Evolutionary conservation across 2,888 invertebrate genomes (phyloP).

Genomic region (Pachydiplax longipennis): DNA sequence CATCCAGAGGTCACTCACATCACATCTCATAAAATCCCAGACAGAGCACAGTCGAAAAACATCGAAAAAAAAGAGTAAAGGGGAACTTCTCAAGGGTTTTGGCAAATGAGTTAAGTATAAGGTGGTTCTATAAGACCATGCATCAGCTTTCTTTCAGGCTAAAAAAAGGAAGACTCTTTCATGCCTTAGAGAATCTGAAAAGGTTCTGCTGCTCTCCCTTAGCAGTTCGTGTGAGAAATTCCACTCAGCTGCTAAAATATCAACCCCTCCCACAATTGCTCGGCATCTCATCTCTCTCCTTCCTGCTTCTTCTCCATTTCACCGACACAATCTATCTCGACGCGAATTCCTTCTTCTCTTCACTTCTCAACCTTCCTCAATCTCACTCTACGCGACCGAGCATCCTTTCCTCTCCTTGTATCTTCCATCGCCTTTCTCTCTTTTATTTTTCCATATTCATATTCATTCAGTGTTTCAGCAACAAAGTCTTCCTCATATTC

Average conservation of each 20-base stretch:
- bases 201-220: background rate
- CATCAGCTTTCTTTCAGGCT: background rate
- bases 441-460: background rate
- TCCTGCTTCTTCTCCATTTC: background rate
- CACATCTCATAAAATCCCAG: background rate
- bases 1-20: constrained; percentile 34
- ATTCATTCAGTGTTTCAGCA: too few relatives aligned
- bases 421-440: background rate
- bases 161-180: background rate
- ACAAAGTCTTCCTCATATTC: background rate
- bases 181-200: background rate
- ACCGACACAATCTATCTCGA: background rate
- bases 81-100: background rate
- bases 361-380: too few relatives aligned
- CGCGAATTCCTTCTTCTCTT: background rate
- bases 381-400: background rate
- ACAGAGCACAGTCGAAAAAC: background rate
- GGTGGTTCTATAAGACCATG: constrained; percentile 23
- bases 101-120: constrained; percentile 41
- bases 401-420: background rate
- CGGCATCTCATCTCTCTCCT: background rate
- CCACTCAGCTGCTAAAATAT: background rate
- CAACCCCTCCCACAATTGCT: background rate
- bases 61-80: background rate
- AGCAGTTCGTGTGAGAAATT: background rate